Evolutionary conservation across 2,888 invertebrate genomes (phyloP).

Genomic region (Sabatieria punctata): DNA sequence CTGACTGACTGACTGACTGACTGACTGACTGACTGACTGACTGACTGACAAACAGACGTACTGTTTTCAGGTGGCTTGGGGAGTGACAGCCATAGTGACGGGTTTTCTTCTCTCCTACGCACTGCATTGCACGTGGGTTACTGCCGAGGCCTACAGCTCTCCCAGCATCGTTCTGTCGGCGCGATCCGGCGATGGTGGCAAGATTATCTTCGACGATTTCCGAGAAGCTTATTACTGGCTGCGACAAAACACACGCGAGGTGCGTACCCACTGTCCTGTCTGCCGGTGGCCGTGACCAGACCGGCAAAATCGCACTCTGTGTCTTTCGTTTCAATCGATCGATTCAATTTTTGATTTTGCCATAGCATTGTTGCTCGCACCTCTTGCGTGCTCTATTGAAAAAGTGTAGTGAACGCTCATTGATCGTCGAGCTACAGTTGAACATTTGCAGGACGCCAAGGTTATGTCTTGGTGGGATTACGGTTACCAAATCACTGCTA

Average conservation of each 20-base stretch:
- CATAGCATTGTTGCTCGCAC: conserved; percentile 1
- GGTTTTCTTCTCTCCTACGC: conserved; percentile 63
- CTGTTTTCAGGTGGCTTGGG: conserved; percentile 50
- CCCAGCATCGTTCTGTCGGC: conserved; percentile 58
- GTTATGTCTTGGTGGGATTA: conserved; percentile 99
- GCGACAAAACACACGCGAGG: conserved; percentile 78
- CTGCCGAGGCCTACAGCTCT: conserved; percentile 92
- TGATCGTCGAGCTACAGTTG: too few relatives aligned
- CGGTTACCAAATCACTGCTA: conserved; percentile 88
- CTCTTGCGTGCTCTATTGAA: neutral
- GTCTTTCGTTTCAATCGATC: neutral
- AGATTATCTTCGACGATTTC: conserved; percentile 97
- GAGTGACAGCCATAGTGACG: conserved; percentile 53
- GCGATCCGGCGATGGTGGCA: conserved; percentile 55
- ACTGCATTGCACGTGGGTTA: conserved; percentile 95
- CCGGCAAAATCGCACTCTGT: conserved; percentile 2
- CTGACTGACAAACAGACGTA: too few relatives aligned
- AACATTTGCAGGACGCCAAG: conserved; percentile 62
- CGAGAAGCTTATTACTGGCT: conserved; percentile 96
- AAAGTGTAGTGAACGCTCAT: too few relatives aligned
- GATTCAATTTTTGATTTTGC: conserved; percentile 2
- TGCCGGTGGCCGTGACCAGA: neutral
- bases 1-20: too few relatives aligned
- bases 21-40: too few relatives aligned
- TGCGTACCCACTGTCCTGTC: conserved; percentile 22